phyloP scores from a whole-genome alignment of 2,113 vertebrate species.

The Cinclus cinclus region DNA sequence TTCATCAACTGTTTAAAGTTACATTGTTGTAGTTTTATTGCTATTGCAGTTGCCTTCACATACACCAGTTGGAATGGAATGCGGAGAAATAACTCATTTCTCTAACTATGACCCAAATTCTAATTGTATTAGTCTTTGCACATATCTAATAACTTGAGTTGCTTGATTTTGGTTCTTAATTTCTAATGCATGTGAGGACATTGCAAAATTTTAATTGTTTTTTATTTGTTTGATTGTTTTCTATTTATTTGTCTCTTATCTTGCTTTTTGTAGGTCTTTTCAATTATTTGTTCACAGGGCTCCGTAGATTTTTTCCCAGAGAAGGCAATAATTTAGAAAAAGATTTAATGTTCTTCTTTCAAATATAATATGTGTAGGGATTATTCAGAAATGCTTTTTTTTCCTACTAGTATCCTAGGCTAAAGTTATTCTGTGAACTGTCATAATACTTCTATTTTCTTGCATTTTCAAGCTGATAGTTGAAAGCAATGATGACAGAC shows the following conservation, averaged over 20 bases:
- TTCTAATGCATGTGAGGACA: not conserved
- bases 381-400: not conserved
- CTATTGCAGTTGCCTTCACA: not conserved
- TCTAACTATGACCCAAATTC: not conserved
- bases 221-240: not conserved
- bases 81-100: not conserved
- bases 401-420: not conserved
- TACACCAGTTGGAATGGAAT: not conserved
- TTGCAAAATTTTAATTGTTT: not conserved
- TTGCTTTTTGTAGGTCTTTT: not conserved
- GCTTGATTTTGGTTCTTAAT: not conserved
- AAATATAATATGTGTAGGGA: not conserved
- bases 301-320: not conserved
- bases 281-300: not conserved
- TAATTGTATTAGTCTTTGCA: not conserved
- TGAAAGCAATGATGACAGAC: constrained; percentile 46
- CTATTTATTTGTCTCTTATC: not conserved
- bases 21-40: not conserved
- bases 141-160: not conserved
- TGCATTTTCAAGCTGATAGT: constrained; percentile 15
- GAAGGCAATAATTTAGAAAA: not conserved
- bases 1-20: not conserved
- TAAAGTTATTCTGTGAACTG: not conserved
- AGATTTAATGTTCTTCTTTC: not conserved
- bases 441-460: not conserved